Percentiles rank a stretch among this genome's conserved stretches.
Evolutionary conservation across 2,797 vertebrate genomes (phyloP).

Genomic region (Gymnothorax reevesii): DNA sequence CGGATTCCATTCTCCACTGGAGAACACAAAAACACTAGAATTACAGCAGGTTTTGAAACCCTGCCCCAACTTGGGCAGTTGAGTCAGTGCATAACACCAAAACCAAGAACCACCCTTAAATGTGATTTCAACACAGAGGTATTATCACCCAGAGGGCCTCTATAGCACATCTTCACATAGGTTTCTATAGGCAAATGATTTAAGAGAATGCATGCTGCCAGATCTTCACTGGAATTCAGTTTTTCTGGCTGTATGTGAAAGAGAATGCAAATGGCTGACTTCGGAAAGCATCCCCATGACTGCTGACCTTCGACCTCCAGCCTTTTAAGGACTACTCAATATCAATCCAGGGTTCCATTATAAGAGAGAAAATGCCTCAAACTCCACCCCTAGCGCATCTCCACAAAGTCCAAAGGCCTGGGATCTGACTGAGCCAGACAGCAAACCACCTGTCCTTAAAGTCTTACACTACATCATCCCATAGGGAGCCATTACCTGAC

Average conservation of each 20-base stretch:
- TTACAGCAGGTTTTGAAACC: neutral
- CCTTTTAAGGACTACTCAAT: neutral
- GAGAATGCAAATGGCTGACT: slow-evolving; percentile 26
- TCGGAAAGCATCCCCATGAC: neutral
- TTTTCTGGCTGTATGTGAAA: neutral
- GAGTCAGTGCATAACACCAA: neutral
- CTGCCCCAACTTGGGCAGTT: neutral
- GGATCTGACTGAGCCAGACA: neutral
- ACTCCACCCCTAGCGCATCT: neutral
- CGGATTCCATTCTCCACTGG: neutral
- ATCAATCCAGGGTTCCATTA: neutral
- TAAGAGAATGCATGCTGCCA: slow-evolving; percentile 7
- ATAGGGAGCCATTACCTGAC: neutral
- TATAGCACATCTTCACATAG: slow-evolving; percentile 26
- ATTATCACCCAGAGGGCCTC: slow-evolving; percentile 15
- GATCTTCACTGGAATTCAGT: neutral
- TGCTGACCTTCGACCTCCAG: neutral
- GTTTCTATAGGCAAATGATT: slow-evolving; percentile 19
- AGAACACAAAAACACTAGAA: neutral
- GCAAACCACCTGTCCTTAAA: neutral
- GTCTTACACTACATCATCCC: neutral
- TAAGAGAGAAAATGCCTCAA: neutral
- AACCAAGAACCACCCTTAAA: neutral
- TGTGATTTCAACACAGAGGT: neutral
- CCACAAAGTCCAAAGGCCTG: neutral